A percentile compares a stretch with the other conserved stretches of the same genome.
Conservation (phyloP, 2,888 invertebrate species). For the Plutella xylostella region DNA sequence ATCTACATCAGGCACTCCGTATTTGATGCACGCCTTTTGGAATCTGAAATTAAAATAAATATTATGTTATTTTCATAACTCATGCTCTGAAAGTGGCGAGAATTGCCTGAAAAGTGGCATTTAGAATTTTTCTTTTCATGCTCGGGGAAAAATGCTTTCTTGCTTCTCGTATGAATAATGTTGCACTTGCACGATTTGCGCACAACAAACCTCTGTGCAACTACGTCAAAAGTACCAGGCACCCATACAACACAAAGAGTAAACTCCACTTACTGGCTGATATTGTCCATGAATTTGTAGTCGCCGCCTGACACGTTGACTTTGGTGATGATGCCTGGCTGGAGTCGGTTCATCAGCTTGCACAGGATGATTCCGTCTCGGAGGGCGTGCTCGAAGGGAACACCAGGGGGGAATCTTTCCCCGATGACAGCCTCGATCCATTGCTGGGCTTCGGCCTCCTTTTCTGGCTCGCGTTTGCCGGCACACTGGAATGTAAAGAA, state of each 20-base stretch:
- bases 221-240: background rate
- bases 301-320: slow-evolving; percentile 89
- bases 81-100: background rate
- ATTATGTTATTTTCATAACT: background rate
- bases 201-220: no score
- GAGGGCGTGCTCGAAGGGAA: slow-evolving; percentile 82
- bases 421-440: slow-evolving; percentile 90
- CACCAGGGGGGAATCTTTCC: slow-evolving; percentile 77
- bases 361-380: slow-evolving; percentile 88
- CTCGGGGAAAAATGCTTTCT: no score
- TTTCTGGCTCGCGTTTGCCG: slow-evolving; percentile 83
- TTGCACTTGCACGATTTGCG: no score
- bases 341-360: slow-evolving; percentile 89
- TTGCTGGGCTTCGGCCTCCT: slow-evolving; percentile 83
- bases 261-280: slow-evolving; percentile 79
- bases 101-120: background rate
- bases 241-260: background rate
- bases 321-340: slow-evolving; percentile 86
- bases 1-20: slow-evolving; percentile 89
- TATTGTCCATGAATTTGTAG: slow-evolving; percentile 97
- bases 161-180: no score
- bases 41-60: slow-evolving; percentile 67
- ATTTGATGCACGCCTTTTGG: slow-evolving; percentile 82
- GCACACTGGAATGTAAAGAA: slow-evolving; percentile 72
- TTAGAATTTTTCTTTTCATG: no score